Evolutionary conservation across 2,113 vertebrate species (phyloP).

Genomic region (Corythaixoides concolor): DNA sequence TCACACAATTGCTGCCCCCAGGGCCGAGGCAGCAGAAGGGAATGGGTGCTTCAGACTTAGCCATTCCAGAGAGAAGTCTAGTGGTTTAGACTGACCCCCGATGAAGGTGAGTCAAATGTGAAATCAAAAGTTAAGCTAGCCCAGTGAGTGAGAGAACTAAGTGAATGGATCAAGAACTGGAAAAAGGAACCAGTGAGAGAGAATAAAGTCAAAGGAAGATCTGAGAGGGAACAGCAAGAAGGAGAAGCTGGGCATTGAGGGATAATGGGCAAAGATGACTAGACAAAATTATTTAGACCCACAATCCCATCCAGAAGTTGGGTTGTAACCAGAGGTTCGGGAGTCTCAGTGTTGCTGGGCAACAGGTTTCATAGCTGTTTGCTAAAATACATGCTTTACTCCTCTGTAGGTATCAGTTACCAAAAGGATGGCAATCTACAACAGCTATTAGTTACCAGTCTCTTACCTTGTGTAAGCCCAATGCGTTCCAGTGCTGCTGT

Average conservation of each 20-base stretch:
- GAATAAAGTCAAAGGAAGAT: background rate
- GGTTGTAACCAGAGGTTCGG: background rate
- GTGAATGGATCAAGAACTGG: background rate
- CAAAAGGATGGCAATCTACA: background rate
- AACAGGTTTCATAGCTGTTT: background rate
- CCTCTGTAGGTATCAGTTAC: background rate
- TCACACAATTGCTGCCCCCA: background rate
- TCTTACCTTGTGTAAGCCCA: rapidly evolving
- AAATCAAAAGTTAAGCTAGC: background rate
- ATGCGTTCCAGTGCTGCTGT: background rate
- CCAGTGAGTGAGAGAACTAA: background rate
- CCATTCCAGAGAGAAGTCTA: background rate
- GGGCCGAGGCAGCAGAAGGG: background rate
- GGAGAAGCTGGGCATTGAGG: background rate
- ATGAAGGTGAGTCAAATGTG: background rate
- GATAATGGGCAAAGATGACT: background rate
- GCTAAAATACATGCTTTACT: background rate
- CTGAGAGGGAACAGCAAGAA: background rate
- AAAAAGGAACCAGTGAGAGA: background rate
- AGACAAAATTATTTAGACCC: background rate
- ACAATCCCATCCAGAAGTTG: background rate
- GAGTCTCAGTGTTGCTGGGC: background rate
- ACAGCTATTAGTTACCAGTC: background rate
- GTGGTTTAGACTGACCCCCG: background rate
- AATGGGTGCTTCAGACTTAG: background rate